These are phyloP conservation scores for Microchrysa polita DNA, from an alignment of 2,888 invertebrate species.

Conservation along the genomic window DNA sequence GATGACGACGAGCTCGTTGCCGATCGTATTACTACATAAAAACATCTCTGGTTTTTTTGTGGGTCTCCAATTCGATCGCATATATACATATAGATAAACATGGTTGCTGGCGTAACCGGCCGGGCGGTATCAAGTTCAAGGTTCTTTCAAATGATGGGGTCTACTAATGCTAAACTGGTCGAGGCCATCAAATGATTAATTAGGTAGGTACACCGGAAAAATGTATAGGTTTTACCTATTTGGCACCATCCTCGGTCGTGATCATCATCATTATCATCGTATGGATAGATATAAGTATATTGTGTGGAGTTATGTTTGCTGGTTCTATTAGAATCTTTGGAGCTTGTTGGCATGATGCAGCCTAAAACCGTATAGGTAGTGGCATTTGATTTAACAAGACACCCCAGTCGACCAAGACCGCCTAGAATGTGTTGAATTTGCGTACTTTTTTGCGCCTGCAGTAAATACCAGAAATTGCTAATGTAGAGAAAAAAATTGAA, in stretches of 20 bases:
- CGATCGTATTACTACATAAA: not conserved
- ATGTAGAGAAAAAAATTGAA: not conserved
- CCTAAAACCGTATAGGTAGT: too few relatives aligned
- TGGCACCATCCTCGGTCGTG: slow-evolving; percentile 16
- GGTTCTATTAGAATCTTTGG: not conserved
- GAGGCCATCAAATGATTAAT: slow-evolving; percentile 28
- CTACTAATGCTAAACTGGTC: too few relatives aligned
- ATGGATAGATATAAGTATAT: too few relatives aligned
- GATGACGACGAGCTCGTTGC: slow-evolving; percentile 8
- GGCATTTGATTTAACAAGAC: not conserved
- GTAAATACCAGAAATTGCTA: not conserved
- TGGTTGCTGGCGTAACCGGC: too few relatives aligned
- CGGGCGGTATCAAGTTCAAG: slow-evolving; percentile 24
- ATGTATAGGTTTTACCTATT: not conserved
- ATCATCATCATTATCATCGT: too few relatives aligned
- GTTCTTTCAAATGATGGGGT: not conserved
- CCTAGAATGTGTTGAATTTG: not conserved
- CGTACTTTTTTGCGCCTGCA: not conserved
- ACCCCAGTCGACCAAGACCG: not conserved
- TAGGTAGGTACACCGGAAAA: slow-evolving; percentile 17
- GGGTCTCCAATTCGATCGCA: not conserved
- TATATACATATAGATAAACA: too few relatives aligned
- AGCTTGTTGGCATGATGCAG: not conserved
- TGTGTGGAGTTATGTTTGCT: not conserved
- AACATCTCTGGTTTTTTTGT: too few relatives aligned